phyloP scores from a whole-genome alignment of 2,888 invertebrate genomes.

The Morinoia aosen region DNA sequence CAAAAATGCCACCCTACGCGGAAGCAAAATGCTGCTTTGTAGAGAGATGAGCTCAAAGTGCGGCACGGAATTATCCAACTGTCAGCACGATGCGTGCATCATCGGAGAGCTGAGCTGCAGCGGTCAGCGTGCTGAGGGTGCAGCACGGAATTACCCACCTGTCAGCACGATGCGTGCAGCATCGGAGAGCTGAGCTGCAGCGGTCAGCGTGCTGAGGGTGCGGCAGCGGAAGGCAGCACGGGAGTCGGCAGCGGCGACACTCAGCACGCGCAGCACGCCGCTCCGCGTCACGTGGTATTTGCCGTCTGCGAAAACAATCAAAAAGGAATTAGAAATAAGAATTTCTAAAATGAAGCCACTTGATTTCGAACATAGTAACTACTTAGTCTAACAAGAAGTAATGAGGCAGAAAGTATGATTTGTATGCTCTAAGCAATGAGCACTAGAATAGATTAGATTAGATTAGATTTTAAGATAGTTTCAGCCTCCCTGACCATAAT shows the following conservation, averaged over 20 bases:
- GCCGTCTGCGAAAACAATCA: not conserved
- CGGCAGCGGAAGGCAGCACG: conserved; percentile 42
- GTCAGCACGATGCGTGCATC: not conserved
- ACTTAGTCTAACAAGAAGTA: too few species aligned
- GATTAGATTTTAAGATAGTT: too few species aligned
- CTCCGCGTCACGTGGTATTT: conserved; percentile 47
- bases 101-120: not conserved
- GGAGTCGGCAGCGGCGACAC: conserved; percentile 43
- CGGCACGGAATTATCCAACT: not conserved
- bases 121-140: conserved; percentile 5
- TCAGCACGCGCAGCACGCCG: conserved; percentile 49
- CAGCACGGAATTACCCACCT: not conserved
- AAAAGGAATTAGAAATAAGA: not conserved
- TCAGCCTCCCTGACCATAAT: too few species aligned
- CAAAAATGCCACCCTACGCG: too few species aligned
- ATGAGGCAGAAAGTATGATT: too few species aligned
- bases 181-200: conserved; percentile 41
- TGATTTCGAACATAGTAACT: too few species aligned
- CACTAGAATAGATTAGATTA: not conserved
- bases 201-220: conserved; percentile 35
- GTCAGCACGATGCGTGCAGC: conserved; percentile 36
- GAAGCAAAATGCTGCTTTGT: too few species aligned
- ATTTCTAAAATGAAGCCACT: not conserved
- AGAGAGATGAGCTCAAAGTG: too few species aligned
- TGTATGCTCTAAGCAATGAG: too few species aligned